Base-by-base conservation (phyloP, 2,888 invertebrate species). In the Adelphocoris suturalis region DNA sequence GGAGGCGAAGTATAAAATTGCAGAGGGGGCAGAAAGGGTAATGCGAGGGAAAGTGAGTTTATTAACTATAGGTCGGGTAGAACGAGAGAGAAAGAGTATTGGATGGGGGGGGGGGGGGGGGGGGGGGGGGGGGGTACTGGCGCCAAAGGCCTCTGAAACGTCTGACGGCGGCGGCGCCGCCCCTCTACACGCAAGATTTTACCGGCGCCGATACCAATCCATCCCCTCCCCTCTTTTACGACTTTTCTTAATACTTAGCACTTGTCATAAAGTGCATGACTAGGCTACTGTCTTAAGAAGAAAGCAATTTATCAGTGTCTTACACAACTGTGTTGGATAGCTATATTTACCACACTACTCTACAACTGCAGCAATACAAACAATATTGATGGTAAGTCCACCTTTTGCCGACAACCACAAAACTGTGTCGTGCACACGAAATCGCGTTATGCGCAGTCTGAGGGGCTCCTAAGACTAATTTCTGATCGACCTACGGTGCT, bases 41-140 rank as follows among this genome's bases (percentile, higher is more conserved):
- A 68, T 68, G 27, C 27, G 68, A 68, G 68, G 61, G 68, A 68
- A 68, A 68, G 68, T 68, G 68, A 68, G 68, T 68, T 68, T 68
- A 68, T 68, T 68, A 68, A 68, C 68, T 23, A 68, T 57, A 57
- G 57, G 57, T 57, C 57, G 57, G n/a, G 37, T 37, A 4, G 37
- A 37, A 37, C 7, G 37, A 37, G 37, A 37, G 37, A 37, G 37
- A 37, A 7, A 37, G 7, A 37, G 7, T n/a, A n/a, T n/a, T 48
- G 48, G 48, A 48, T 7, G 9, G 7, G 48, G 7, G 48, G 7
- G 48, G 13, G 9, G 48, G 48, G 48, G 48, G 48, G 48, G 0
- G 68, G 7, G 23, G 11, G 23, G 23, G 68, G 19, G 4, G 68
- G 68, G 68, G 68, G 19, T 23, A 37, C 37, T 37, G 37, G 37